Percentiles rank a stretch among this genome's conserved stretches.
phyloP scores from a whole-genome alignment of 2,888 invertebrate species.

The Dichetophora obliterata region DNA sequence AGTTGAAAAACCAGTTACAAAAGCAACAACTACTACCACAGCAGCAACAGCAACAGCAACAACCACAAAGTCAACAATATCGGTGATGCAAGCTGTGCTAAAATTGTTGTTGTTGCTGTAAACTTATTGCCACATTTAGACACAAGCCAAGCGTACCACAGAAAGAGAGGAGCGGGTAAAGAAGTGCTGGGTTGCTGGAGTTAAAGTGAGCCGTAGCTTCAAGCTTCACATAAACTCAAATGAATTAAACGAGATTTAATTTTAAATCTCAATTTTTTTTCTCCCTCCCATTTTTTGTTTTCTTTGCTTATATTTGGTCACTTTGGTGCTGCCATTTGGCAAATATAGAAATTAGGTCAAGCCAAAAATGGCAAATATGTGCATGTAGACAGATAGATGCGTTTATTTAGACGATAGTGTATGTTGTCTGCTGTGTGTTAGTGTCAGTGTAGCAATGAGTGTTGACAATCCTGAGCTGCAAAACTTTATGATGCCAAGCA shows the following conservation, averaged over 20 bases:
- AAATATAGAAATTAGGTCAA: slow-evolving; percentile 30
- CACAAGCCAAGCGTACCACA: not conserved
- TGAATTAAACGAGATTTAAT: slow-evolving; percentile 32
- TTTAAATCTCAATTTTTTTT: not conserved
- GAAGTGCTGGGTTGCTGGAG: too few relatives aligned
- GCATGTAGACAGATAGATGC: not conserved
- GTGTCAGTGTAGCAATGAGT: not conserved
- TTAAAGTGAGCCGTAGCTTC: not conserved
- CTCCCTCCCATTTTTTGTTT: not conserved
- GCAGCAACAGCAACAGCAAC: slow-evolving; percentile 7
- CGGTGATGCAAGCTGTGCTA: slow-evolving; percentile 13
- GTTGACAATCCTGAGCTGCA: too few relatives aligned
- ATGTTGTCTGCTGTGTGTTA: not conserved
- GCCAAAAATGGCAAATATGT: slow-evolving; percentile 25
- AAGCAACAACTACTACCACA: too few relatives aligned
- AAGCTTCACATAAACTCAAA: not conserved
- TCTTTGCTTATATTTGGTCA: not conserved
- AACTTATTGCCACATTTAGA: not conserved
- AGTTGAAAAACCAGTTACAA: slow-evolving; percentile 29
- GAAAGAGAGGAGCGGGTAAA: not conserved
- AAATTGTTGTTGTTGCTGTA: not conserved
- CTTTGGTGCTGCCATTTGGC: slow-evolving; percentile 26
- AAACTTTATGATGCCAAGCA: too few relatives aligned
- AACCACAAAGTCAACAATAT: not conserved
- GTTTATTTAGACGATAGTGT: not conserved